Conservation (phyloP, 2,797 vertebrate species). For the Xyrichtys novacula region DNA sequence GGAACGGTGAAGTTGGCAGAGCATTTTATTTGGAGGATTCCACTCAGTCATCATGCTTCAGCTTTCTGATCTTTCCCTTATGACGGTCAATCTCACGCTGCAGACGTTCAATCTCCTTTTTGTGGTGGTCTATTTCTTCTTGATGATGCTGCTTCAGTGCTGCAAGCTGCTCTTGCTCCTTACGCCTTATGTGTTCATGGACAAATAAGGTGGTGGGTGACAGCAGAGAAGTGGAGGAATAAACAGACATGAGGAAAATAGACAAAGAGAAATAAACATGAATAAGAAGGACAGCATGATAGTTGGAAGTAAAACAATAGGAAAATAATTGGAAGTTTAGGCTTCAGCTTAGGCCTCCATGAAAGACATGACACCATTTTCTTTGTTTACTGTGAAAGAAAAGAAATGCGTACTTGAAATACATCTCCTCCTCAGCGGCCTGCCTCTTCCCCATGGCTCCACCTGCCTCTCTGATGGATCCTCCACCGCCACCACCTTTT, state of each 20-base stretch:
- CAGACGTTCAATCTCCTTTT: conserved; percentile 92
- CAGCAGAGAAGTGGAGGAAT: neutral
- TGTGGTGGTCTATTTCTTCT: conserved; percentile 92
- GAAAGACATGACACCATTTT: too few species aligned
- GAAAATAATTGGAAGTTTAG: too few species aligned
- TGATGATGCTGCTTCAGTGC: conserved; percentile 90
- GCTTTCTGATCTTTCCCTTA: conserved; percentile 90
- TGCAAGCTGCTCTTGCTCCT: conserved; percentile 89
- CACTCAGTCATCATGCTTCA: conserved; percentile 87
- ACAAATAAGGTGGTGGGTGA: neutral
- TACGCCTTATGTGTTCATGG: conserved; percentile 78
- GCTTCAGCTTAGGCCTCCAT: too few species aligned
- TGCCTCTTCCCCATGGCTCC: conserved; percentile 91
- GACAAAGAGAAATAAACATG: neutral
- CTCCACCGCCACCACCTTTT: conserved; percentile 86
- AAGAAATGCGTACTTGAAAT: conserved; percentile 88
- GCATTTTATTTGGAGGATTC: neutral
- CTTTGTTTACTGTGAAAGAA: neutral
- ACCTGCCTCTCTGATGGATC: conserved; percentile 90
- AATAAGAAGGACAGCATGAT: neutral
- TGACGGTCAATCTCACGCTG: conserved; percentile 94
- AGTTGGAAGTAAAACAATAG: neutral
- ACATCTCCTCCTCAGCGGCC: conserved; percentile 92
- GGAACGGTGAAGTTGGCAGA: conserved; percentile 2
- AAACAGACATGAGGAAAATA: neutral